Conservation (phyloP, 2,888 invertebrate species). For the Flexamia atlantica region DNA sequence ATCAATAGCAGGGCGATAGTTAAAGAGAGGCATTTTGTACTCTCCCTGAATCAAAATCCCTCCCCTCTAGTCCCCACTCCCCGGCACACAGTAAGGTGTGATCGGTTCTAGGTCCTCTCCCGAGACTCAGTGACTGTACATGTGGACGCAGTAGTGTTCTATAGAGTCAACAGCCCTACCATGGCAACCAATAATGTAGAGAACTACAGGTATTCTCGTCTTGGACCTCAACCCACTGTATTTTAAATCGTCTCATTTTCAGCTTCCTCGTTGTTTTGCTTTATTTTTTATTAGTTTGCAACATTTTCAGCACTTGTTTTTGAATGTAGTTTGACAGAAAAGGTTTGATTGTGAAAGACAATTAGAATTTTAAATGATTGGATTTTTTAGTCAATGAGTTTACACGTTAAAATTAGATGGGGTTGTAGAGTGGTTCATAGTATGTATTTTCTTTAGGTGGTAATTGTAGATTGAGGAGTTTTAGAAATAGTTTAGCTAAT, state of each 20-base stretch:
- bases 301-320: constrained; percentile 8
- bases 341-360: background rate
- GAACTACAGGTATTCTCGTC: constrained; percentile 72
- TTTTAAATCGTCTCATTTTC: background rate
- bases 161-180: constrained; percentile 74
- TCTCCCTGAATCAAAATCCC: too few species aligned
- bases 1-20: too few species aligned
- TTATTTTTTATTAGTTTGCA: background rate
- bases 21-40: too few species aligned
- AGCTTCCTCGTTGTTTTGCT: constrained; percentile 5
- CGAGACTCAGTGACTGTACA: constrained; percentile 80
- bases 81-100: background rate
- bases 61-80: too few species aligned
- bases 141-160: constrained; percentile 77
- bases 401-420: too few species aligned
- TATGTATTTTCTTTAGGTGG: too few species aligned
- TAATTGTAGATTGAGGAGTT: too few species aligned
- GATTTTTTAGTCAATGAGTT: too few species aligned
- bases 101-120: constrained; percentile 76
- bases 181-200: constrained; percentile 74
- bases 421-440: too few species aligned
- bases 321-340: background rate
- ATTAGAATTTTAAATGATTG: too few species aligned
- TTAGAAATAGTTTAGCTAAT: too few species aligned
- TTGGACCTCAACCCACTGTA: background rate